phyloP scores from a whole-genome alignment of 2,113 vertebrate genomes.

The Ochotona princeps region DNA sequence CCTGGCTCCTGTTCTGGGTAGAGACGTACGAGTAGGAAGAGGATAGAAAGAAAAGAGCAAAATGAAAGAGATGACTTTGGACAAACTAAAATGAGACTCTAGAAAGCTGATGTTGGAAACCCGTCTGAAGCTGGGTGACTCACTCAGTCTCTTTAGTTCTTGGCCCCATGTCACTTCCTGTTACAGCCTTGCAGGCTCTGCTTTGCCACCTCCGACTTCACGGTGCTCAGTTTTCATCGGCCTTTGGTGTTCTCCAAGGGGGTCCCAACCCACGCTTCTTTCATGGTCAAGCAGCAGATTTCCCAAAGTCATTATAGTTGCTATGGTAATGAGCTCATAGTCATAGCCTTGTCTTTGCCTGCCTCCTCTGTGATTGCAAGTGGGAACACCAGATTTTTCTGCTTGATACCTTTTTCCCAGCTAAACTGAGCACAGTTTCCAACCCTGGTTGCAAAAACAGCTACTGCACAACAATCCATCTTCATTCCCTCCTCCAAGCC shows the following conservation, averaged over 20 bases:
- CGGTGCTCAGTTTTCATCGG: neutral
- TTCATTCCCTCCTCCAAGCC: neutral
- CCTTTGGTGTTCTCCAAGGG: neutral
- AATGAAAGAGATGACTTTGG: neutral
- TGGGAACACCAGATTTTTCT: neutral
- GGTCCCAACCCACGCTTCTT: neutral
- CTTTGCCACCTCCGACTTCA: neutral
- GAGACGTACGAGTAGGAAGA: neutral
- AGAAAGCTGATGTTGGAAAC: neutral
- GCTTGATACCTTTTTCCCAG: neutral
- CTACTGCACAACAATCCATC: conserved; percentile 51
- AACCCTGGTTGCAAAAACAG: conserved; percentile 22
- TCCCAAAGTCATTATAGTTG: neutral
- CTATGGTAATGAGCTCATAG: neutral
- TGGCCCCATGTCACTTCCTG: neutral
- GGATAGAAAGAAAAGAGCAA: neutral
- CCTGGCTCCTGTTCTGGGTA: neutral
- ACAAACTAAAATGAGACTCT: neutral
- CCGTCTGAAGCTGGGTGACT: neutral
- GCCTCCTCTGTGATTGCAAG: neutral
- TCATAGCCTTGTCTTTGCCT: neutral
- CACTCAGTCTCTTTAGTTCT: neutral
- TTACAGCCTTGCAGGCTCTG: neutral
- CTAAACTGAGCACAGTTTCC: conserved; percentile 37
- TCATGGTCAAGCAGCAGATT: neutral